A percentile compares a stretch with the other conserved stretches of the same genome.
phyloP scores from a whole-genome alignment of 2,888 invertebrate genomes.

The Erynnis tages region DNA sequence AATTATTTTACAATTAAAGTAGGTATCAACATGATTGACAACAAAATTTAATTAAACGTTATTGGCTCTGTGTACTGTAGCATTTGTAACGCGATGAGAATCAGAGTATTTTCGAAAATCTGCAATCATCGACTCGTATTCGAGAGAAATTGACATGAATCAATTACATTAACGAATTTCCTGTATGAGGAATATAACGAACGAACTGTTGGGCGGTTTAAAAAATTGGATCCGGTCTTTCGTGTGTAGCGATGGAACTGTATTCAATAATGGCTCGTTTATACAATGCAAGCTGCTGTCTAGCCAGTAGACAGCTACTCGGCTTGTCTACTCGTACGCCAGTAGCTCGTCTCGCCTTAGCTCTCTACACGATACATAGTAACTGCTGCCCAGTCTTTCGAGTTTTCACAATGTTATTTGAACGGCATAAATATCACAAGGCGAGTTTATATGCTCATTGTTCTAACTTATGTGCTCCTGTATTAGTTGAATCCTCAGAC shows the following conservation, averaged over 20 bases:
- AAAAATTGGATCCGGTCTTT: not conserved
- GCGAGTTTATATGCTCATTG: conserved; percentile 25
- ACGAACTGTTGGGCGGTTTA: not conserved
- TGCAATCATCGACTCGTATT: conserved; percentile 12
- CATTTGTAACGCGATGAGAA: conserved; percentile 3
- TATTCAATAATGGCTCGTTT: too few species aligned
- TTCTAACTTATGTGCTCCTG: conserved; percentile 9
- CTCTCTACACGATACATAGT: too few species aligned
- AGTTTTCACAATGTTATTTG: too few species aligned
- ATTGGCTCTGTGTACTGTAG: not conserved
- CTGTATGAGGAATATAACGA: conserved; percentile 11
- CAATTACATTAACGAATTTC: conserved; percentile 16
- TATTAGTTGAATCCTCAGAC: conserved; percentile 9
- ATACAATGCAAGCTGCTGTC: too few species aligned
- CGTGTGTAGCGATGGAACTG: too few species aligned
- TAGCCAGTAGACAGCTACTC: too few species aligned
- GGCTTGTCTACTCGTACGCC: too few species aligned
- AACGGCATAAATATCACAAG: too few species aligned
- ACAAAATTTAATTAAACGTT: conserved; percentile 16
- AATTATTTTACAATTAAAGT: too few species aligned
- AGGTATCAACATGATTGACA: too few species aligned
- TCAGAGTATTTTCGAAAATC: conserved; percentile 9
- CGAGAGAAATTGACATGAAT: conserved; percentile 5
- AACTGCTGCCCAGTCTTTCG: too few species aligned
- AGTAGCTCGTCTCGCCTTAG: too few species aligned